These are phyloP conservation scores for Parauchenoglanis ngamensis DNA, from an alignment of 2,797 vertebrate genomes.

Conservation along the genomic window DNA sequence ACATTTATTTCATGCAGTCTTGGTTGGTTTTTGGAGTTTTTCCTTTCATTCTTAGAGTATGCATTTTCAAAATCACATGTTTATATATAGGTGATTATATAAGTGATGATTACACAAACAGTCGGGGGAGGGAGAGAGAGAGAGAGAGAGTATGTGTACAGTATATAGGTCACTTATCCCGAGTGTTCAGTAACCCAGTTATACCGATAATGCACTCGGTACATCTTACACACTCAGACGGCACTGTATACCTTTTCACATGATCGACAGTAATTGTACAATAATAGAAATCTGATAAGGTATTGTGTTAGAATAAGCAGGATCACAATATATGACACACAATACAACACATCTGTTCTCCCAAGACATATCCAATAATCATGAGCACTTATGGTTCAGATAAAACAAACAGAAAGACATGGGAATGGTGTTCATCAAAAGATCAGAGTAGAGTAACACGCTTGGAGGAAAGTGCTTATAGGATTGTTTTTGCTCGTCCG, in stretches of 20 bases:
- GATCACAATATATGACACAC: not conserved
- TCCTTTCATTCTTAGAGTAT: not conserved
- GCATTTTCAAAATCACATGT: not conserved
- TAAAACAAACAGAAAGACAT: not conserved
- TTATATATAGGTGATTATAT: not conserved
- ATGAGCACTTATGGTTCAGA: not conserved
- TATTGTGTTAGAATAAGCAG: not conserved
- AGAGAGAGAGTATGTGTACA: not conserved
- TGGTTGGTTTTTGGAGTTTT: not conserved
- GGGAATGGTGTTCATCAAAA: too few species aligned
- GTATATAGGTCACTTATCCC: slow-evolving; percentile 50
- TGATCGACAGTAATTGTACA: not conserved
- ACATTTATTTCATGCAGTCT: not conserved
- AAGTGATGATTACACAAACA: not conserved
- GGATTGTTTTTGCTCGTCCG: not conserved
- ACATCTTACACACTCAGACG: not conserved
- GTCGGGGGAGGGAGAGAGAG: not conserved
- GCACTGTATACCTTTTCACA: not conserved
- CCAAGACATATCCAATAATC: not conserved
- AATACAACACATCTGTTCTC: not conserved
- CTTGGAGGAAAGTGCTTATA: not conserved
- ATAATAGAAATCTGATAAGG: not conserved
- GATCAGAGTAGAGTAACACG: not conserved
- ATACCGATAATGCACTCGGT: slow-evolving; percentile 4
- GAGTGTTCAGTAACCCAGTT: slow-evolving; percentile 38